A percentile compares a stretch with the other conserved stretches of the same genome.
phyloP scores from a whole-genome alignment of 2,113 vertebrate species.

The Cyprinodon tularosa region DNA sequence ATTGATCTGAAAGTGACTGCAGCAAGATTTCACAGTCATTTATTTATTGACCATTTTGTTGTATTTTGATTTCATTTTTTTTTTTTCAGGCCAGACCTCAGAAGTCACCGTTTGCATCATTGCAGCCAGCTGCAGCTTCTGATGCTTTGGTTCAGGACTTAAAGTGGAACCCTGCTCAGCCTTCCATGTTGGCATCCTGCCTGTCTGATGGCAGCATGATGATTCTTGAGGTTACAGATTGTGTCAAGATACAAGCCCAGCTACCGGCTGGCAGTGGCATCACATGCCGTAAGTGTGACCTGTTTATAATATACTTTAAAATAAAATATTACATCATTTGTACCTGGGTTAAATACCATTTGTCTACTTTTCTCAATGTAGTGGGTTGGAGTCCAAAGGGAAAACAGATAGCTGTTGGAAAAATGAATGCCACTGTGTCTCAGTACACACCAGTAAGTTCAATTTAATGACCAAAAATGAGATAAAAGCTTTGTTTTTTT shows the following conservation, averaged over 20 bases:
- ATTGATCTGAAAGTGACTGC: background rate
- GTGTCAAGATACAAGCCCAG: constrained; percentile 78
- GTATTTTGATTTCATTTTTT: background rate
- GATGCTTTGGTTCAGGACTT: constrained; percentile 84
- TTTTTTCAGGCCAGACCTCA: constrained; percentile 81
- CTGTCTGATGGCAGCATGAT: constrained; percentile 90
- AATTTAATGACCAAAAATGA: background rate
- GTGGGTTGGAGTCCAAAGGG: constrained; percentile 99
- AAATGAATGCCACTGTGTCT: constrained; percentile 89
- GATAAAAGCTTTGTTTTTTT: background rate
- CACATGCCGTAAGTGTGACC: constrained; percentile 86
- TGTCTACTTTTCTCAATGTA: constrained; percentile 59
- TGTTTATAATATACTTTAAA: background rate
- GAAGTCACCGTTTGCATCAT: constrained; percentile 87
- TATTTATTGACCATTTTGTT: background rate
- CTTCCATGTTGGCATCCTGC: constrained; percentile 84
- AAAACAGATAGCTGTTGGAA: constrained; percentile 94
- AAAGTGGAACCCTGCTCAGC: constrained; percentile 90
- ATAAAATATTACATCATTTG: background rate
- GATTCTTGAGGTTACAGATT: constrained; percentile 88
- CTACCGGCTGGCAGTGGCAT: constrained; percentile 85
- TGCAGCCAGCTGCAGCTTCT: constrained; percentile 77
- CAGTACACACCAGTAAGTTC: constrained; percentile 94
- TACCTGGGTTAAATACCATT: background rate
- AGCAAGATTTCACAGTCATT: background rate